Evolutionary conservation across 1,140 invertebrate species (phyloP), one percentile per base, ranked within the genome.

Genomic region (Solenopsis invicta): DNA sequence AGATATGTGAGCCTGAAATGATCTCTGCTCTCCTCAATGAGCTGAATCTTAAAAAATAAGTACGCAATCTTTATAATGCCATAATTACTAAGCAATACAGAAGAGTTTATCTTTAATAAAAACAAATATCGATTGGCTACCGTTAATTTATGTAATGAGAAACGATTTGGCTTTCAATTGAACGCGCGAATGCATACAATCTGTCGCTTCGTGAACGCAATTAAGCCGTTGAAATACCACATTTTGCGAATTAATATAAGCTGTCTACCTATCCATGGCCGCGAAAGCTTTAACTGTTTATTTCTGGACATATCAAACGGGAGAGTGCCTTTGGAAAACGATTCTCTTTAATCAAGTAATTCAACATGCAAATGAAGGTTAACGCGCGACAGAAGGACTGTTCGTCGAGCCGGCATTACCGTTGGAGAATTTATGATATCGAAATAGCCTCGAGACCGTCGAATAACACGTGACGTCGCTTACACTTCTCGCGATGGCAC

Each of bases 181-280:
- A 29, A 9, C 12, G n/a, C 56, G 37, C 37, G 8, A 54, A 69
- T 69, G 34, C 24, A 5, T 45, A 54, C 48, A 29, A 18, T 50
- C 12, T 37, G 13, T 37, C 48, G 61, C 12, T 77, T 37, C 48
- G 64, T 13, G 37, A 77, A 62, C 45, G 50, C 13, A 69, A 80
- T 80, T 67, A 78, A 66, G 2, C 29, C 34, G 54, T 76, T 54
- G 54, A 66, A 48, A 61, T 66, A 50, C n/a, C 62, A 29, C 66
- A 41, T 80, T n/a, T 80, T 34, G 50, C 37, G 12, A 81, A 81
- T 69, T 81, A 71, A 80, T 69, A 69, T 50, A 48, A 41, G 12
- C 61, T 56, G 13, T 81, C 62, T n/a, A 41, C 41, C 18, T 34
- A 10, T 34, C 8, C 29, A 2, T n/a, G 8, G 18, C 29, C n/a